phyloP scores from a whole-genome alignment of 2,888 invertebrate species.

The Eupithecia centaureata region DNA sequence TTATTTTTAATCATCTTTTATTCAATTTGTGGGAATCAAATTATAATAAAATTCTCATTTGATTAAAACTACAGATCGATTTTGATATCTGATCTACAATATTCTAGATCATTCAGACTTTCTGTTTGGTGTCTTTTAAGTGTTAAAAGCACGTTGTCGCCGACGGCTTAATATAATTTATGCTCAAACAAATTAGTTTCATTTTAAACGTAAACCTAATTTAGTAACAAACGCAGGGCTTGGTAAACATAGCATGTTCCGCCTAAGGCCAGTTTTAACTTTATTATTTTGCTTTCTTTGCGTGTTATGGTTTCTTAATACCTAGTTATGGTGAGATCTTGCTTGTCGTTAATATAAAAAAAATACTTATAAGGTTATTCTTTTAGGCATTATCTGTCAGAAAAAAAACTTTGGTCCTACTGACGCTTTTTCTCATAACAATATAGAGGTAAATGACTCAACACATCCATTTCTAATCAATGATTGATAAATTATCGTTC shows the following conservation, averaged over 20 bases:
- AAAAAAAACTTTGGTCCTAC: not conserved
- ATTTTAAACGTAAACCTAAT: slow-evolving; percentile 13
- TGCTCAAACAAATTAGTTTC: slow-evolving; percentile 3
- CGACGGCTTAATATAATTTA: not conserved
- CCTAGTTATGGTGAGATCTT: not conserved
- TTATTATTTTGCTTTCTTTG: slow-evolving; percentile 14
- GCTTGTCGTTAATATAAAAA: not conserved
- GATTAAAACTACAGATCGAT: no score
- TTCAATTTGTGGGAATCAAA: no score
- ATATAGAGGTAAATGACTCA: slow-evolving; percentile 47
- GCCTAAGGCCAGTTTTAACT: slow-evolving; percentile 7
- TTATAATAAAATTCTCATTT: no score
- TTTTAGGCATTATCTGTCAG: not conserved
- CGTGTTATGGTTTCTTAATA: slow-evolving; percentile 10
- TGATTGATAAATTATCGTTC: slow-evolving; percentile 44
- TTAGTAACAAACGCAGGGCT: not conserved
- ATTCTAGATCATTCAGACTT: not conserved
- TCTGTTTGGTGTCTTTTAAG: not conserved
- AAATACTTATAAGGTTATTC: not conserved
- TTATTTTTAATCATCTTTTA: no score
- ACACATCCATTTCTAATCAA: slow-evolving; percentile 49
- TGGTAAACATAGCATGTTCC: slow-evolving; percentile 6
- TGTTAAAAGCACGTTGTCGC: not conserved
- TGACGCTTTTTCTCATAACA: slow-evolving; percentile 20
- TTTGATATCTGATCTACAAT: not conserved